These are phyloP conservation scores for Plumapathes pennacea DNA, from an alignment of 92 coral and sea anemone genomes.

Conservation along the genomic window DNA sequence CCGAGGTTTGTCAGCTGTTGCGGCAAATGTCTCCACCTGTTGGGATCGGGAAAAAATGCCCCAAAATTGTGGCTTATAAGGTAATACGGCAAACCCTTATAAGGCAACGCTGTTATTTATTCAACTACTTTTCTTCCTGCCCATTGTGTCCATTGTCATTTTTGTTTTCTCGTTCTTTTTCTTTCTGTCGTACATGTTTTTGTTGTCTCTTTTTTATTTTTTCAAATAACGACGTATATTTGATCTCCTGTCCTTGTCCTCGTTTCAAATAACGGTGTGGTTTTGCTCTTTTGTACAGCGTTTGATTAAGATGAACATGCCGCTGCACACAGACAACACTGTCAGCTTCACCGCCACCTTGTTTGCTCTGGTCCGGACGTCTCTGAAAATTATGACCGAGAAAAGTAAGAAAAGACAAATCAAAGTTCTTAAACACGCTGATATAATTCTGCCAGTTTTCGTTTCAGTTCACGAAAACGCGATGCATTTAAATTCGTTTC, in stretches of 20 bases:
- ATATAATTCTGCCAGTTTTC: too few species aligned
- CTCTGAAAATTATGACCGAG: conserved; percentile 93
- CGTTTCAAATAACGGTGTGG: background rate
- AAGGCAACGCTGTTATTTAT: too few species aligned
- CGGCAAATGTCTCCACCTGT: conserved; percentile 99
- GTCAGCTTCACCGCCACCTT: conserved; percentile 97
- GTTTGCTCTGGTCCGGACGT: conserved; percentile 92
- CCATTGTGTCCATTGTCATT: too few species aligned
- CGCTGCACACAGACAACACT: conserved; percentile 86
- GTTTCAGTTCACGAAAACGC: too few species aligned
- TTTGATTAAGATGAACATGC: conserved; percentile 99
- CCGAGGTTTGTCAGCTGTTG: conserved; percentile 93
- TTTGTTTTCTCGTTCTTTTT: too few species aligned
- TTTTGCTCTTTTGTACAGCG: conserved; percentile 76
- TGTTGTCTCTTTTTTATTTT: too few species aligned
- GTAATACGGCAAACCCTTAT: conserved; percentile 44
- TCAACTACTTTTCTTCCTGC: too few species aligned
- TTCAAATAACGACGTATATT: too few species aligned
- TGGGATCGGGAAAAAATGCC: conserved; percentile 98
- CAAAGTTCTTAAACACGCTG: background rate
- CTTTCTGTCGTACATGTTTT: too few species aligned
- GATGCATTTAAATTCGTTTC: too few species aligned
- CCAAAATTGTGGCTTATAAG: conserved; percentile 99
- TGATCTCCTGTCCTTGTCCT: background rate
- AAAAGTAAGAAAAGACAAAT: conserved; percentile 97